Evolutionary conservation across 2,888 invertebrate genomes (phyloP).

Genomic region (Caenorhabditis sulstoni): DNA sequence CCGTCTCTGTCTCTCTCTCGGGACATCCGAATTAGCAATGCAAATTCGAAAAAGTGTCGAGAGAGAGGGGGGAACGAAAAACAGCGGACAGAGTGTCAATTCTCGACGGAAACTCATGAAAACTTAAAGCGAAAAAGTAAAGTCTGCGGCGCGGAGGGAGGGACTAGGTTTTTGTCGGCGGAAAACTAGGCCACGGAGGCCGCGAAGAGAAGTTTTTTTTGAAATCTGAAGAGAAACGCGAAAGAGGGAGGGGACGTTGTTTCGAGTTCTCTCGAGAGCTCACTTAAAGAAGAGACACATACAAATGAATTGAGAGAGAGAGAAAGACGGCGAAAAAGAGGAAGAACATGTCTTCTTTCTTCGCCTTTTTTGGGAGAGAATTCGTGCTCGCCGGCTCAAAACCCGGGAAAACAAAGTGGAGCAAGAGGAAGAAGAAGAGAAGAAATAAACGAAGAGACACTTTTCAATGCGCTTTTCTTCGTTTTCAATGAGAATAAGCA

Average conservation of each 20-base stretch:
- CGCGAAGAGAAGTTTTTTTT: too few species aligned
- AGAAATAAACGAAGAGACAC: too few species aligned
- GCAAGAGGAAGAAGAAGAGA: too few species aligned
- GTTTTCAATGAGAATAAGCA: too few species aligned
- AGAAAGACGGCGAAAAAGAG: too few species aligned
- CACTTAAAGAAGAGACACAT: not conserved
- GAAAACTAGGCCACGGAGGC: too few species aligned
- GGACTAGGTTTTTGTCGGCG: not conserved
- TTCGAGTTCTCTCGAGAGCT: not conserved
- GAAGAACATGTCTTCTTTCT: slow-evolving; percentile 35
- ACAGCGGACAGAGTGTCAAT: slow-evolving; percentile 3
- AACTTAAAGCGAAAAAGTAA: not conserved
- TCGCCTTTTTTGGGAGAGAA: not conserved
- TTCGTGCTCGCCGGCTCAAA: slow-evolving; percentile 7
- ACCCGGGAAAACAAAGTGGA: too few species aligned
- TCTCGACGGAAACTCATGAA: not conserved
- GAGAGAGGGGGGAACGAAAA: slow-evolving; percentile 18
- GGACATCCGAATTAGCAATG: slow-evolving; percentile 25
- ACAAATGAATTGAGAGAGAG: not conserved
- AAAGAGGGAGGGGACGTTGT: too few species aligned
- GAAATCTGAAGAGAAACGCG: too few species aligned
- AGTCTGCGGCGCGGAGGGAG: not conserved
- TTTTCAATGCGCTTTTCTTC: not conserved
- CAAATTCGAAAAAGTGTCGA: slow-evolving; percentile 27
- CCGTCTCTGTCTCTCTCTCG: slow-evolving; percentile 1